phyloP scores from a whole-genome alignment of 1,140 invertebrate species.

The Charaxes varanes region DNA sequence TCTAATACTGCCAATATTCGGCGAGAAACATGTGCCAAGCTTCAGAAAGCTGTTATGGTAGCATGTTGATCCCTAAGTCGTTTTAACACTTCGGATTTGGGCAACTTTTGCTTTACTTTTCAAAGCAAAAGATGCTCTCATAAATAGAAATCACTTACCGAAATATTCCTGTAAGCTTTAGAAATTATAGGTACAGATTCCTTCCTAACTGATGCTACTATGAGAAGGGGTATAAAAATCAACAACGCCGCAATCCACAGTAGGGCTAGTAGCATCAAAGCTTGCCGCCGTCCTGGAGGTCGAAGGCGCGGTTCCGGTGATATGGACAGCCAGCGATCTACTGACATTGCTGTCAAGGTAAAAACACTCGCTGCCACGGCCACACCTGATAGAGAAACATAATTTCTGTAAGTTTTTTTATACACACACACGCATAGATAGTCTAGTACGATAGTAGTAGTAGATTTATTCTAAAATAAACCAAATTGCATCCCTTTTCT shows the following conservation, averaged over 20 bases:
- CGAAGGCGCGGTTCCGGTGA: conserved; percentile 80
- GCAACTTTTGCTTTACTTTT: too few species aligned
- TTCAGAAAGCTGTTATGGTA: too few species aligned
- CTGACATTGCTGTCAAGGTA: conserved; percentile 84
- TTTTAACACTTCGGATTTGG: too few species aligned
- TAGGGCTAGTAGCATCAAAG: conserved; percentile 75
- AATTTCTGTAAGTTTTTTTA: not conserved
- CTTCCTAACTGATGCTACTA: conserved; percentile 62
- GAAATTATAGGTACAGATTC: conserved; percentile 60
- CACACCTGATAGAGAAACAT: conserved; percentile 75
- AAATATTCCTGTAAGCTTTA: conserved; percentile 42
- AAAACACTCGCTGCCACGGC: conserved; percentile 85
- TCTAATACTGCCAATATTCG: too few species aligned
- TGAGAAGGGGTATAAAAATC: conserved; percentile 80
- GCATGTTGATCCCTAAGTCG: too few species aligned
- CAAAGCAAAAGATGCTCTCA: too few species aligned
- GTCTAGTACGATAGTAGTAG: too few species aligned
- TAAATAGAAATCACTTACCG: too few species aligned
- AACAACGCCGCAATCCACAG: conserved; percentile 80
- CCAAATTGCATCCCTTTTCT: too few species aligned
- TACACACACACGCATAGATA: too few species aligned
- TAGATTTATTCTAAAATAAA: too few species aligned
- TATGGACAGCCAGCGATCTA: conserved; percentile 85
- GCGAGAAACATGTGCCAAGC: too few species aligned
- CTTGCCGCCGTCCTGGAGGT: conserved; percentile 77